Conservation (phyloP, 1,140 invertebrate genomes). For the Zaprionus ornatus region DNA sequence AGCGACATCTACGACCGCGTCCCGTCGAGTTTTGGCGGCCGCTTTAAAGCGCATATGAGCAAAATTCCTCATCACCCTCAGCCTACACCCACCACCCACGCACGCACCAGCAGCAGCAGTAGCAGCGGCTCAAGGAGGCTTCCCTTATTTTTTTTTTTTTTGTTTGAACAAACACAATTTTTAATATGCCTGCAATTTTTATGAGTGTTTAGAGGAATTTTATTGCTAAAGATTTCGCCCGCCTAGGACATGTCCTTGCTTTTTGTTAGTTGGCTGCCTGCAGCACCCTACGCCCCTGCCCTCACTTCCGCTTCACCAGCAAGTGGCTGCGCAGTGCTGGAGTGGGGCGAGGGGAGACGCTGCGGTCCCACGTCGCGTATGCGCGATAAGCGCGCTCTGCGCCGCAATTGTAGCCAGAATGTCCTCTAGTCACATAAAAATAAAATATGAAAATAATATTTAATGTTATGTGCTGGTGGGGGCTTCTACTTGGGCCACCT, state of each 20-base stretch:
- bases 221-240: constrained; percentile 80
- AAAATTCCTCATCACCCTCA: constrained; percentile 35
- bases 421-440: constrained; percentile 76
- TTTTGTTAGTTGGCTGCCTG: constrained; percentile 36
- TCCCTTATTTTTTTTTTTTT: constrained; percentile 36
- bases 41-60: constrained; percentile 73
- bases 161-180: constrained; percentile 82
- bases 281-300: neutral
- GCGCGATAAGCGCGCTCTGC: constrained; percentile 67
- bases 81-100: constrained; percentile 8
- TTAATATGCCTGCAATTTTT: constrained; percentile 84
- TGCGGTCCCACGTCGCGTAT: constrained; percentile 65
- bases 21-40: constrained; percentile 31
- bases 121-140: constrained; percentile 24
- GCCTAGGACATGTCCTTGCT: constrained; percentile 43
- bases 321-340: neutral
- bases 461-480: constrained; percentile 50
- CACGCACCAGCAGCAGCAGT: constrained; percentile 1
- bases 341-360: neutral
- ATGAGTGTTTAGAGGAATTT: constrained; percentile 84
- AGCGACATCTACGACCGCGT: constrained; percentile 35
- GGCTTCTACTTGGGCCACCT: neutral
- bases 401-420: constrained; percentile 64
- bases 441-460: constrained; percentile 78
- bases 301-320: neutral